Base-by-base conservation (phyloP, 1,140 invertebrate species). In the Rhopalosiphum maidis region DNA sequence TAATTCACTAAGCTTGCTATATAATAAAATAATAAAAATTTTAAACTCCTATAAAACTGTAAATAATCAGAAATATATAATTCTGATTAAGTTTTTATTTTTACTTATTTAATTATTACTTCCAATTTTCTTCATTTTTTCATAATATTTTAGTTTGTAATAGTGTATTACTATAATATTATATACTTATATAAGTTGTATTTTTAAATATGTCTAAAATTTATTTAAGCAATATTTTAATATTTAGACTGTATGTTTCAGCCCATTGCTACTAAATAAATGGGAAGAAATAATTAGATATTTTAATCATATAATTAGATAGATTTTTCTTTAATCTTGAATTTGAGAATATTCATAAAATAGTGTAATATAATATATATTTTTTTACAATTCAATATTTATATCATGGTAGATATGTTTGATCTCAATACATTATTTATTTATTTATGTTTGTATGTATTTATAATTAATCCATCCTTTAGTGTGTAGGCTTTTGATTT, bases 351-450 rank as follows among this genome's bases (percentile, higher is more conserved):
- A 4, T 23, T 88, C 37, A 90, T 41, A n/a, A 51, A 21, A 90
- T 60, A 41, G 9, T 90, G 60, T 90, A 90, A 46, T 22, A 85
- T 85, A 60, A 68, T 77, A 77, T 90, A 60, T 90, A 90, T 90
- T 90, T 90, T 90, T 90, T 15, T 90, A 68, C 54, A 43, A 30
- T 60, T 68, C 6, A 41, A 60, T 90, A 60, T 43, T 60, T 55
- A 60, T 90, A 90, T 37, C 25, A 43, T 22, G 3, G 18, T 90
- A 43, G 37, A 68, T 60, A 30, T 55, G 30, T 90, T 90, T 90
- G 89, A 90, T 90, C 89, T 90, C 89, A 90, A n/a, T 60, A 90
- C 9, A 77, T 77, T 77, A n/a, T 77, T 77, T 68, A n/a, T n/a
- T 60, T 77, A 77, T 77, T 88, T 55, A 37, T 89, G 35, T 89